Conservation (phyloP, 1,140 invertebrate genomes). For the Oncopeltus fasciatus region DNA sequence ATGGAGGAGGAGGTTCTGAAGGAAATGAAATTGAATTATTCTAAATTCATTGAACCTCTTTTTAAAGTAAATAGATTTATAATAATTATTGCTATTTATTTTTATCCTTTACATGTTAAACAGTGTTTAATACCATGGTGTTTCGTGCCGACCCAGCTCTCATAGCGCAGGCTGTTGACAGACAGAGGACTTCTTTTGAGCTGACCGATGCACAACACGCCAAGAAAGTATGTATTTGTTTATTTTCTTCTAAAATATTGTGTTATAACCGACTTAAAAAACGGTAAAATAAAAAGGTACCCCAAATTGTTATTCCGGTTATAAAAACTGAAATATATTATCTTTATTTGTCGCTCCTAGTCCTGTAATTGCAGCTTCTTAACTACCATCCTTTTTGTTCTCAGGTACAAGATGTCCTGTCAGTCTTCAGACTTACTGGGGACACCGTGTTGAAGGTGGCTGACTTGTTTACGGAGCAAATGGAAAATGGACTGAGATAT, state of each 20-base stretch:
- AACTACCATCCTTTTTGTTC: not conserved
- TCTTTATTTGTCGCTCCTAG: too few relatives aligned
- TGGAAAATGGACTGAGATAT: not conserved
- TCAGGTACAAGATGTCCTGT: not conserved
- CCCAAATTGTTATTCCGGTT: too few relatives aligned
- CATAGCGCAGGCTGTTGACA: not conserved
- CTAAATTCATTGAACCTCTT: too few relatives aligned
- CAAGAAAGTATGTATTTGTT: not conserved
- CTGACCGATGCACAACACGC: not conserved
- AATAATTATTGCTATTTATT: too few relatives aligned
- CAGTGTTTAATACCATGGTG: not conserved
- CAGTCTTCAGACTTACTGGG: not conserved
- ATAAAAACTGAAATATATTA: too few relatives aligned
- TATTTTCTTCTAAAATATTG: not conserved
- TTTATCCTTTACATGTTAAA: too few relatives aligned
- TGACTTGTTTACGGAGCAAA: not conserved
- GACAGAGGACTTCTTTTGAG: not conserved
- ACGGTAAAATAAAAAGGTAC: not conserved
- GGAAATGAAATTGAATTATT: too few relatives aligned
- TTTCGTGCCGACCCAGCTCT: not conserved
- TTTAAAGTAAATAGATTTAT: too few relatives aligned
- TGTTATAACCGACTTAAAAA: not conserved
- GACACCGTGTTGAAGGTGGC: not conserved
- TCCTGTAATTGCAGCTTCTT: not conserved
- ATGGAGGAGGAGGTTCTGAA: too few relatives aligned